These are phyloP conservation scores for Aegotheles bennettii DNA, from an alignment of 2,113 vertebrate genomes.

Conservation along the genomic window DNA sequence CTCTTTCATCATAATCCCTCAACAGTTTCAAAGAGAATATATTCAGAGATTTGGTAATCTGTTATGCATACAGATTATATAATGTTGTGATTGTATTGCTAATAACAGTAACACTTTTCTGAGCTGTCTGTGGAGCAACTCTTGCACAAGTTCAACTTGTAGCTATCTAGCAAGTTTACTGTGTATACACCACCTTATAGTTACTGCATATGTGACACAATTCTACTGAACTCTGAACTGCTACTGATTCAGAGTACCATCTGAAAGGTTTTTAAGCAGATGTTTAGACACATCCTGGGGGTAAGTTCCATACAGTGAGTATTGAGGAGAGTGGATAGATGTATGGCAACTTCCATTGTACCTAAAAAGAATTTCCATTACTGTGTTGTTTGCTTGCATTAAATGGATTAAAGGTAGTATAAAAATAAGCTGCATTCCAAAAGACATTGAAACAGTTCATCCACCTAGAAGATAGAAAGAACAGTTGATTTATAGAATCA, in stretches of 20 bases:
- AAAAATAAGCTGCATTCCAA: background rate
- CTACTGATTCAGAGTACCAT: background rate
- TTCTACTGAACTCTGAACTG: background rate
- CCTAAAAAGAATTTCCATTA: background rate
- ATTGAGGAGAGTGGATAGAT: background rate
- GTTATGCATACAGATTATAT: background rate
- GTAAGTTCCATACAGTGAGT: background rate
- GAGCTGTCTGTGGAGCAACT: background rate
- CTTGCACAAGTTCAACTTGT: background rate
- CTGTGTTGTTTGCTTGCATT: background rate
- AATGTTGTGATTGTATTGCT: background rate
- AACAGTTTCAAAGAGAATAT: background rate
- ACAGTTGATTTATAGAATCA: background rate
- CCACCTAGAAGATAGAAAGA: background rate
- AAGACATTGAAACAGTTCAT: background rate
- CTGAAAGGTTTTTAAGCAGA: background rate
- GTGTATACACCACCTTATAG: background rate
- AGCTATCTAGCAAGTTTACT: background rate
- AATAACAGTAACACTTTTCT: background rate
- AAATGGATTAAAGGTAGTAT: background rate
- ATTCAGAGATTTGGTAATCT: background rate
- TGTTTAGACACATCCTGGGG: background rate
- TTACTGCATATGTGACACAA: background rate
- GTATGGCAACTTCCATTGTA: background rate
- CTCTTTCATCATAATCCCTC: background rate